These are phyloP conservation scores for Smittia aterrima DNA, from an alignment of 2,888 invertebrate genomes.

Conservation along the genomic window DNA sequence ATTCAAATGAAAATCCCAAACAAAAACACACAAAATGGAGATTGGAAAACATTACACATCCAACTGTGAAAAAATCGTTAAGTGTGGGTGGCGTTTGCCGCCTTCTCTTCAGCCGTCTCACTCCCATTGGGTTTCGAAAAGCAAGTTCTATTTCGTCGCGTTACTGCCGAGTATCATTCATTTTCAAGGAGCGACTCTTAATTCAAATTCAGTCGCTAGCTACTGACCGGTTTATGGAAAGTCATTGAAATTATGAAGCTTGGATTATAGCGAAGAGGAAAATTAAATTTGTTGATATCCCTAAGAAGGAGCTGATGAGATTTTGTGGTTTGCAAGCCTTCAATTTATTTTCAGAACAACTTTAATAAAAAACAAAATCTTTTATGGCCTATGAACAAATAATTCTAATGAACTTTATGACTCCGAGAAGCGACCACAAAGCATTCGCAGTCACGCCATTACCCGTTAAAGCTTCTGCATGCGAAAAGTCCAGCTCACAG, in stretches of 20 bases:
- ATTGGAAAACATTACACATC: constrained; percentile 39
- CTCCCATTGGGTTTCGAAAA: constrained; percentile 7
- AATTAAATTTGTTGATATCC: no score
- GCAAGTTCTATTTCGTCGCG: constrained; percentile 30
- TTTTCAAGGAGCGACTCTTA: background rate
- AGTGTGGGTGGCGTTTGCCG: constrained; percentile 18
- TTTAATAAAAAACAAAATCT: background rate
- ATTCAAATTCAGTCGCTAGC: background rate
- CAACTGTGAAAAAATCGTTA: constrained; percentile 34
- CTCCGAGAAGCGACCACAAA: constrained; percentile 22
- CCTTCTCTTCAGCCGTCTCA: constrained; percentile 13
- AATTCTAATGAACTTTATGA: constrained; percentile 28
- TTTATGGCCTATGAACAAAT: constrained; percentile 10
- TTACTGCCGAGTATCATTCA: constrained; percentile 24
- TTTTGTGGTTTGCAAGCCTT: no score
- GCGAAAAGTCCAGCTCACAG: background rate
- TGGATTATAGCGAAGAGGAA: no score
- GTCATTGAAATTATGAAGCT: no score
- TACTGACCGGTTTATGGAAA: no score
- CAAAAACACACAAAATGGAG: constrained; percentile 34
- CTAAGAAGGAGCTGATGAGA: no score
- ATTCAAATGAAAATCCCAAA: constrained; percentile 28
- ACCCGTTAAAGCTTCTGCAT: background rate
- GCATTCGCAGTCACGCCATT: constrained; percentile 25
- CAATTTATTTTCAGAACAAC: no score